phyloP scores from a whole-genome alignment of 2,797 vertebrate species.

The Macrochelys suwanniensis region DNA sequence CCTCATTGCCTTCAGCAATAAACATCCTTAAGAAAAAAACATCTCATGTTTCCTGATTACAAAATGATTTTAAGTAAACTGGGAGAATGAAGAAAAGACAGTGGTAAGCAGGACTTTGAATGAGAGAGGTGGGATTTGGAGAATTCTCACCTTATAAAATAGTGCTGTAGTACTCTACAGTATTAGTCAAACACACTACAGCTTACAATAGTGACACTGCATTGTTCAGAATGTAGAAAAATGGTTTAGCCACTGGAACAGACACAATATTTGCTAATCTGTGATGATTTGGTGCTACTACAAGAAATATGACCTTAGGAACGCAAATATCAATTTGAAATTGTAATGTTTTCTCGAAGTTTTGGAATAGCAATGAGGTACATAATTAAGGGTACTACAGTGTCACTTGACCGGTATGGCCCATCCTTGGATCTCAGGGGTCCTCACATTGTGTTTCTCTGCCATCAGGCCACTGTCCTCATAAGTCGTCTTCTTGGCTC shows the following conservation, averaged over 20 bases:
- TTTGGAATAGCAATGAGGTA: not conserved
- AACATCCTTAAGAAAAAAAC: constrained; percentile 74
- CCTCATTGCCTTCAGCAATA: constrained; percentile 78
- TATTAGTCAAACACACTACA: not conserved
- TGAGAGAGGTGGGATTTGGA: not conserved
- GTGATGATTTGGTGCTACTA: not conserved
- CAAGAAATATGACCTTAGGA: not conserved
- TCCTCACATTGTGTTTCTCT: not conserved
- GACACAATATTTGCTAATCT: not conserved
- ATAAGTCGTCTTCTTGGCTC: not conserved
- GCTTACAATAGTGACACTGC: not conserved
- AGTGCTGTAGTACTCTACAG: not conserved
- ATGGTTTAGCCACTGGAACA: constrained; percentile 13
- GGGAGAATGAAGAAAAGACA: not conserved
- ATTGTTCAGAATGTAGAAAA: not conserved
- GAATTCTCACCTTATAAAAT: not conserved
- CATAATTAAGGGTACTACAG: not conserved
- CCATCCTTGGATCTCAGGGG: not conserved
- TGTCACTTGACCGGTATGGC: not conserved
- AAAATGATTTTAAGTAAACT: constrained; percentile 66
- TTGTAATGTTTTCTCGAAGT: constrained; percentile 8
- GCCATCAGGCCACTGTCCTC: not conserved
- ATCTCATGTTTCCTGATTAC: constrained; percentile 63
- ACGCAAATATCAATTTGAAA: not conserved
- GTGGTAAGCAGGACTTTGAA: not conserved